Base-by-base conservation (phyloP, 2,888 invertebrate species). In the Argyresthia albistria region DNA sequence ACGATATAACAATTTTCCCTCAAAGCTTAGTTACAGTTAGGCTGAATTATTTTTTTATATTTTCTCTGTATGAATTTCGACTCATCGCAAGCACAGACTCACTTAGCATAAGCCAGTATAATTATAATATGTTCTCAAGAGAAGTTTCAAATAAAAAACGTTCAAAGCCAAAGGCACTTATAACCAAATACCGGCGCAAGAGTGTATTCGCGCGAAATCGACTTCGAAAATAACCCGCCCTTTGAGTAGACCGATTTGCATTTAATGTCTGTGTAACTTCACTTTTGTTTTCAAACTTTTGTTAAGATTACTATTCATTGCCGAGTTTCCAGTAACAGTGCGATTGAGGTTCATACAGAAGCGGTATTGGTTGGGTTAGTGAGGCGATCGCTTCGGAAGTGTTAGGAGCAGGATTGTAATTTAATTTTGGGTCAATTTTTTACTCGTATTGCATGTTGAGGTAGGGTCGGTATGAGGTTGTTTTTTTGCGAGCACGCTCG, bases 401-500 rank as follows among this genome's bases (percentile, higher is more conserved):
- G 52, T 51, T 42, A 14, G 48, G 46, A 46, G 51, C 50, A 48
- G 53, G 36, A 53, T 50, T 46, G 47, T 56, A 56, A 55, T 56
- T 53, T 53, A 55, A 56, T 55, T 56, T 56, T 50, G 53, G 54
- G 54, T 56, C 52, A 56, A 51, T 55, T 57, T 57, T 57, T 57
- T 51, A 35, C 12, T 51, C 36, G 12, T 35, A 10, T 39, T 47
- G 39, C 52, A 43, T 47, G 52, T 52, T 53, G 53, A 48, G 53
- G 53, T 53, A 53, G 53, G 53, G 52, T 35, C 16, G 46, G 43
- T 43, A 35, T 35, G 7, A 14, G n/a, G 56, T 35, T 53, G 53
- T 46, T 55, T 55, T 57, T 46, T 52, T 46, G 35, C 25, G 25
- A 9, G 35, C 15, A 35, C 37, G 45, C 45, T 35, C 51, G 37